Evolutionary conservation across 2,888 invertebrate genomes (phyloP), one percentile per base, ranked within the genome.

Genomic region (Leucophenga montana): DNA sequence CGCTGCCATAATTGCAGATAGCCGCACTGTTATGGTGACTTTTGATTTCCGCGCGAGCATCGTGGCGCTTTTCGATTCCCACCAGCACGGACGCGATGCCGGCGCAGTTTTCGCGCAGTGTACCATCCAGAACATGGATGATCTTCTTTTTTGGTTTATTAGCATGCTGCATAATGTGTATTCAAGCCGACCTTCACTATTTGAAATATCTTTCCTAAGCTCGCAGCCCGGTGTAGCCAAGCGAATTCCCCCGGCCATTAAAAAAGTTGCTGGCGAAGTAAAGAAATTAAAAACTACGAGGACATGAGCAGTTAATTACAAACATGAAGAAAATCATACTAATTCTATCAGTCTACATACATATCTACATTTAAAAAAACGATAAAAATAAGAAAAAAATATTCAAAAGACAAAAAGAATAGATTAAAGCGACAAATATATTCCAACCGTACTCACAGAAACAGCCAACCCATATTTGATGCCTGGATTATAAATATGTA

Each of bases 71-170:
- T 85, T 85, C 64, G 86, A 86, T 69, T 86, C 86, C 1, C 86
- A 86, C 71, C 85, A 85, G 66, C 86, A 86, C 74, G 86, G 86
- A 0, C 76, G 77, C 4, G 77, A 80, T 64, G 77, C 84, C 11
- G 86, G 86, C 3, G 86, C 86, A 22, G 84, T 86, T 0, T 82
- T 86, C 33, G 86, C 86, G 31, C 84, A 84, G 72, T 78, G 83
- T 59, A 74, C 78, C 11, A 71, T 83, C 5, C 73, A 77, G 16
- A 73, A 84, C 66, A 78, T 85, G 71, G 77, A 78, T 66, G 84
- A 86, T 59, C 73, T 86, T 61, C 73, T 79, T 18, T 73, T 77
- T 57, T 86, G 86, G 86, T 85, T 85, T 70, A 80, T 86, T 61
- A 77, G 74, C 67, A 86, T 86, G 86, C 75, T 82, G 18, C 78